phyloP scores from a whole-genome alignment of 23 tunicate genomes.

The Styela plicata region DNA sequence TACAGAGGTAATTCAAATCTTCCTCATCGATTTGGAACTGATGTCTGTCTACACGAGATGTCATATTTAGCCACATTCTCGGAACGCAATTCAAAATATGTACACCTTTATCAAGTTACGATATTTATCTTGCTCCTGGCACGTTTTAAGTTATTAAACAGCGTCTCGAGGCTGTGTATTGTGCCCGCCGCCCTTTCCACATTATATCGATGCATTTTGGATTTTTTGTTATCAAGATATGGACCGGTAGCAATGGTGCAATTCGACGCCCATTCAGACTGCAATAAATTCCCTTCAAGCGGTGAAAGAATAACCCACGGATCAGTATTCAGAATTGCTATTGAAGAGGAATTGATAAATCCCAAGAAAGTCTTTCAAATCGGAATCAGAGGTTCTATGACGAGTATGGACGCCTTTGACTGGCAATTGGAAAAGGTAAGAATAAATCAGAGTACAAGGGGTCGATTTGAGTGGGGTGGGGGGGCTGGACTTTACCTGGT shows the following conservation, averaged over 20 bases:
- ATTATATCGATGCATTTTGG: too few species aligned
- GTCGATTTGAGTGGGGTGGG: too few species aligned
- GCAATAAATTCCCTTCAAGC: slow-evolving; percentile 30
- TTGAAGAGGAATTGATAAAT: slow-evolving; percentile 57
- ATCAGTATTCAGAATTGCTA: slow-evolving; percentile 51
- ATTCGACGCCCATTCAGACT: slow-evolving; percentile 79
- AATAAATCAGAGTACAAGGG: too few species aligned
- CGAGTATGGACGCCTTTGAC: neutral
- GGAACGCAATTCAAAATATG: too few species aligned
- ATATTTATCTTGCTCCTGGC: neutral
- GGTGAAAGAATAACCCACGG: slow-evolving; percentile 83
- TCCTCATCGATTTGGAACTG: too few species aligned
- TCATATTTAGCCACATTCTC: neutral
- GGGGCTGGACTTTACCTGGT: too few species aligned
- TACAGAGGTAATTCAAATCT: too few species aligned
- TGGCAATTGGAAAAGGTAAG: neutral
- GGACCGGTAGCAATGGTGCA: slow-evolving; percentile 85
- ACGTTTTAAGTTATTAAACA: too few species aligned
- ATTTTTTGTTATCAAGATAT: slow-evolving; percentile 29
- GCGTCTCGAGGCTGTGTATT: neutral
- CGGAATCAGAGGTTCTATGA: slow-evolving; percentile 41
- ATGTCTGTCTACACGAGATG: neutral
- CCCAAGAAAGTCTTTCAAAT: slow-evolving; percentile 57
- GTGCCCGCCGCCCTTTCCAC: too few species aligned
- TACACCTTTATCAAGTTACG: neutral